Evolutionary conservation across 2,888 invertebrate species (phyloP).

Genomic region (Platycheirus rosarum): DNA sequence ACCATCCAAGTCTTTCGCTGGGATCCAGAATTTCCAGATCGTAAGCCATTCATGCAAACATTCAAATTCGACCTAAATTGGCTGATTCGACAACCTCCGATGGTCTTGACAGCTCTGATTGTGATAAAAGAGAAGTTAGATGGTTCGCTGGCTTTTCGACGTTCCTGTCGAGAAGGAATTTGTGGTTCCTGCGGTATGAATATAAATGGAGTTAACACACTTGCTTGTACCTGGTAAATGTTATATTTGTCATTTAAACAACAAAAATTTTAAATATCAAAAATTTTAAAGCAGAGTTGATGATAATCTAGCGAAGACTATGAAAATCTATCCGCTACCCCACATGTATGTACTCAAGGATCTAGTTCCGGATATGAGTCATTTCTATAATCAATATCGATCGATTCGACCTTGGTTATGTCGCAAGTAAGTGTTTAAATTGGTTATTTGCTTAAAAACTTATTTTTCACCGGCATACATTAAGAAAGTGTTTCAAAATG

Average conservation of each 20-base stretch:
- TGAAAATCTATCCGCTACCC: conserved; percentile 96
- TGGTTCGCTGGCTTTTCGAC: conserved; percentile 95
- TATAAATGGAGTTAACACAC: conserved; percentile 95
- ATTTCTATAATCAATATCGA: conserved; percentile 97
- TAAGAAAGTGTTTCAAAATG: no score
- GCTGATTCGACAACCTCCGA: conserved; percentile 89
- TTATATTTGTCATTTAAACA: background rate
- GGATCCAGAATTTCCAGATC: conserved; percentile 92
- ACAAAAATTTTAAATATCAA: background rate
- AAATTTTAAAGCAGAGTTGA: conserved; percentile 38
- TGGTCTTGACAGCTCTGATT: conserved; percentile 97
- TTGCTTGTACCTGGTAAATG: conserved; percentile 90
- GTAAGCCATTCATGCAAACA: conserved; percentile 89
- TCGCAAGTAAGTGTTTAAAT: conserved; percentile 83
- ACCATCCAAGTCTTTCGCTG: conserved; percentile 92
- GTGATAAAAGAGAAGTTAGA: conserved; percentile 98
- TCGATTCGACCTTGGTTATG: conserved; percentile 98
- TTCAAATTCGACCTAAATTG: conserved; percentile 88
- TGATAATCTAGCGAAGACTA: conserved; percentile 85
- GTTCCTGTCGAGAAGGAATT: conserved; percentile 98
- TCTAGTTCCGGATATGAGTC: conserved; percentile 94
- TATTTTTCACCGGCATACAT: no score
- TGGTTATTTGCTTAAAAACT: no score
- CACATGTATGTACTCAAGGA: conserved; percentile 99
- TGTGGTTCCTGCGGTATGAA: conserved; percentile 99